These are phyloP conservation scores for Gordius sp. DNA, from an alignment of 2,888 invertebrate species.

Conservation along the genomic window DNA sequence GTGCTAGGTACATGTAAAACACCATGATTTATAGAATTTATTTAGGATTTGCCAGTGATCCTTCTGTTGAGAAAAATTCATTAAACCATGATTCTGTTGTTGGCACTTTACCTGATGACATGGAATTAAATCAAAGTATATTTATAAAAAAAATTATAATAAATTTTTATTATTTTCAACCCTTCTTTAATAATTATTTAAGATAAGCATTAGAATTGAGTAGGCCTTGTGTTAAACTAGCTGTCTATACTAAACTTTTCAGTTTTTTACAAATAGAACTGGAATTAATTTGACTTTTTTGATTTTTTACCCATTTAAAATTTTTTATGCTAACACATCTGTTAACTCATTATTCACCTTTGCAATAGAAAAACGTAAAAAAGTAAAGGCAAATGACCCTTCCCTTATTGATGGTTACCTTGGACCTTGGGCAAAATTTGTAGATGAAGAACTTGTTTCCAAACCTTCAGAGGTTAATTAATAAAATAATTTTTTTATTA, in stretches of 20 bases:
- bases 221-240: no score
- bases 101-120: constrained; percentile 14
- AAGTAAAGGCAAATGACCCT: constrained; percentile 61
- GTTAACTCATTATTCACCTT: constrained; percentile 37
- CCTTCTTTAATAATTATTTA: no score
- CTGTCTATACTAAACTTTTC: no score
- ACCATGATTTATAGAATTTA: background rate
- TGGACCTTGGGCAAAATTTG: constrained; percentile 86
- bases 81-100: no score
- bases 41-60: constrained; percentile 1
- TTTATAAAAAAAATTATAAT: no score
- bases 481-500: constrained; percentile 2
- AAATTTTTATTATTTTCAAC: no score
- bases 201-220: no score
- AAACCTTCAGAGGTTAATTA: constrained; percentile 45
- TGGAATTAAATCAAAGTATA: no score
- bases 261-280: constrained; percentile 44
- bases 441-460: constrained; percentile 58
- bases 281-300: constrained; percentile 31
- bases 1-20: constrained; percentile 17
- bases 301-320: background rate
- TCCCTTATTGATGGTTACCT: constrained; percentile 72
- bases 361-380: constrained; percentile 36
- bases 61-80: constrained; percentile 4
- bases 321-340: constrained; percentile 3